Base-by-base conservation (phyloP, 2,113 vertebrate species). In the Gallinago jamesoni region DNA sequence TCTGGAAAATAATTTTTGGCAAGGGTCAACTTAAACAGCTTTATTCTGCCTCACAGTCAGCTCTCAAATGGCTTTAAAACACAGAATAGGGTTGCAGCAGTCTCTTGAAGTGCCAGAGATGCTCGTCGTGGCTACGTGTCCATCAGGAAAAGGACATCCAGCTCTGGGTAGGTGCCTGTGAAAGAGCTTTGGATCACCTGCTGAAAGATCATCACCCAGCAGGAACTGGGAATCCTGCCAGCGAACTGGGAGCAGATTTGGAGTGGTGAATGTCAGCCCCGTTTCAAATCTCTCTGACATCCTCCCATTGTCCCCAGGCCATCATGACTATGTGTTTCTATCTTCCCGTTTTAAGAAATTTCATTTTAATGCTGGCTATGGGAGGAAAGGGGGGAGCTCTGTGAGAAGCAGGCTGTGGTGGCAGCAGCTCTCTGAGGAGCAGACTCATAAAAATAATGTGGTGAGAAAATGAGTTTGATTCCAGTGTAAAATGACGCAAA, bases 1-100 rank as follows among this genome's bases (percentile, higher is more conserved):
- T 60, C 84, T 95, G 84, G 70, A 94, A 93, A 94, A 87, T 57
- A 9, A 48, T 76, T 96, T 91, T 69, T 95, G 94, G 89, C 89
- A 87, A 66, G 56, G 31, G 76, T 59, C 24, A 23, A 63, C 56
- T 95, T 82, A n/a, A 91, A 85, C 53, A 79, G 91, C 87, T 89
- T 93, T 76, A n/a, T 69, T 83, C 66, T 94, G 74, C 84, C 53
- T 64, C 62, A 6, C 55, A 76, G 63, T 53, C 70, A 16, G 77
- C 43, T 83, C 79, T 60, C 15, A 5, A 28, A 53, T 0, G 1
- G 37, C 56, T 72, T 47, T 48, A 57, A 64, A 56, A 30, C 3
- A 10, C 53, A 8, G 84, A 35, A 15, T 2, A 15, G 41, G 28
- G 25, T 53, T 14, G 14, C 62, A 53, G 75, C 45, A 60, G n/a